These are phyloP conservation scores for Dinocampus coccinellae DNA, from an alignment of 2,888 invertebrate species.

Conservation along the genomic window DNA sequence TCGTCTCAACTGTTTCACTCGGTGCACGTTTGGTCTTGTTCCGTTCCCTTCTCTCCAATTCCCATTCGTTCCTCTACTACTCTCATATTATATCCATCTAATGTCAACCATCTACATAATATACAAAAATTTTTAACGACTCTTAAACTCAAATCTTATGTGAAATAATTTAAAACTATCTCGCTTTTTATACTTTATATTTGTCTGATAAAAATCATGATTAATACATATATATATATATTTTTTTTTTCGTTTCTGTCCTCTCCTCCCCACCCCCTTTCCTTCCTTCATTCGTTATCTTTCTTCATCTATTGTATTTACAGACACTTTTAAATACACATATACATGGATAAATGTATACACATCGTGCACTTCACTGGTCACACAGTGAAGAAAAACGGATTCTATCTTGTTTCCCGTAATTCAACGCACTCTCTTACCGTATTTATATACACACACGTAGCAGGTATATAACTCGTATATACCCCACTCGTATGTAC, in stretches of 20 bases:
- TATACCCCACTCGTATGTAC: too few relatives aligned
- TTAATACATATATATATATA: not conserved
- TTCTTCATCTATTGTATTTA: not conserved
- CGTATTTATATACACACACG: not conserved
- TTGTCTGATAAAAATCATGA: not conserved
- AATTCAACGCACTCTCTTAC: too few relatives aligned
- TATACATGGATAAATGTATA: too few relatives aligned
- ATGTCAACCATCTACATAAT: not conserved
- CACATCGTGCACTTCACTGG: not conserved
- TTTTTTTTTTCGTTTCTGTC: too few relatives aligned
- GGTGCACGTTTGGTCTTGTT: not conserved
- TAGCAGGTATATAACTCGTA: not conserved
- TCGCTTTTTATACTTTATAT: not conserved
- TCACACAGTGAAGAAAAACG: not conserved
- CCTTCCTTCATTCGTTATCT: too few relatives aligned
- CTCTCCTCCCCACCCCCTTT: too few relatives aligned
- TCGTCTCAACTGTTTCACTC: slow-evolving; percentile 5
- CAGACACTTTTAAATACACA: too few relatives aligned
- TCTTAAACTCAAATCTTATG: not conserved
- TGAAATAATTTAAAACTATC: not conserved
- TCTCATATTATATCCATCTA: not conserved
- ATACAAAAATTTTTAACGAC: not conserved
- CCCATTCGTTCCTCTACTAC: not conserved
- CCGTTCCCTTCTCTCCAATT: too few relatives aligned
- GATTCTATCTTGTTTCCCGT: slow-evolving; percentile 9